Percentiles rank a stretch among this genome's conserved stretches.
These are phyloP conservation scores for Pristionchus maxplancki DNA, from an alignment of 2,888 invertebrate species.

Conservation along the genomic window DNA sequence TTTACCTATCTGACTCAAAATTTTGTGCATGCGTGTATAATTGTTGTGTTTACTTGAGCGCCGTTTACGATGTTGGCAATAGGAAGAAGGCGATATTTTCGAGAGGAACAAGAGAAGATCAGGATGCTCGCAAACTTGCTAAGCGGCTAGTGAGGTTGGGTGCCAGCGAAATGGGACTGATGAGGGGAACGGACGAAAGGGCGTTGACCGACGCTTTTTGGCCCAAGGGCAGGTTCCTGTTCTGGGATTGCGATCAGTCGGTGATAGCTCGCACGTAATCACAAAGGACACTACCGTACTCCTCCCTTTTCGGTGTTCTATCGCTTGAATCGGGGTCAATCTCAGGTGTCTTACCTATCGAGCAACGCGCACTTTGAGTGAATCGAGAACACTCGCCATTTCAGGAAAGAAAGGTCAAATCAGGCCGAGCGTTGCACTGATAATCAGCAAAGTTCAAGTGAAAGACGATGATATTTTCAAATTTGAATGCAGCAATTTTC, in stretches of 20 bases:
- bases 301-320: neutral
- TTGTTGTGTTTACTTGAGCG: neutral
- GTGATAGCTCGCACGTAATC: neutral
- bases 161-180: neutral
- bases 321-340: neutral
- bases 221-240: neutral
- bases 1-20: neutral
- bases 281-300: slow-evolving; percentile 33
- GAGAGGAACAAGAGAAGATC: neutral
- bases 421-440: neutral
- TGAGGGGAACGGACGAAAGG: slow-evolving; percentile 2
- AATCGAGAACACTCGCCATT: neutral
- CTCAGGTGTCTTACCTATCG: slow-evolving; percentile 15
- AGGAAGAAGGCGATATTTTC: neutral
- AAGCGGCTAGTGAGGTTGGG: neutral
- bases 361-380: neutral
- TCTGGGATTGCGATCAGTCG: slow-evolving; percentile 22
- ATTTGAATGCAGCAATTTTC: neutral
- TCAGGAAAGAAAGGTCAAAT: neutral
- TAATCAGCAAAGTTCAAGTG: neutral
- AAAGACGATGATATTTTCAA: neutral
- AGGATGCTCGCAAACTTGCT: slow-evolving; percentile 32
- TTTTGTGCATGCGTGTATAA: neutral
- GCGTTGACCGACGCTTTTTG: slow-evolving; percentile 11
- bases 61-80: neutral